Base-by-base conservation (phyloP, 2,113 vertebrate genomes). In the Alligator sinensis region DNA sequence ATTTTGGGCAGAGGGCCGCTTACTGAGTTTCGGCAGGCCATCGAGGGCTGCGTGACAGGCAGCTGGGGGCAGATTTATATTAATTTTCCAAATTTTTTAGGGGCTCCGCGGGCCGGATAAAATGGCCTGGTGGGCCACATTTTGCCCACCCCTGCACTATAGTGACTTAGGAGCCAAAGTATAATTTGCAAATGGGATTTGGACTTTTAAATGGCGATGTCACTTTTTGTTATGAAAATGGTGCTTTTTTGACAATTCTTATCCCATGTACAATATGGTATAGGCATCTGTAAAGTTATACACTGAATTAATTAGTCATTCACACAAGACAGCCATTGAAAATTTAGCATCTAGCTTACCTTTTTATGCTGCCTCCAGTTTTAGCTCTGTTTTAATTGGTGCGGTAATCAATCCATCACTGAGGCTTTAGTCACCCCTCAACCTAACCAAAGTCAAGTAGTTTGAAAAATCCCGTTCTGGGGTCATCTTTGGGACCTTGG, bases 211-310 rank as follows among this genome's bases (percentile, higher is more conserved):
- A 9, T 84, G 12, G 30, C 7, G 13, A 3, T 12, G 8, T 57
- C 2, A 0, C 5, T n/a, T 70, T n/a, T 58, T 13, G 5, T 2
- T 30, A 2, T 3, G 7, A 4, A 68, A 1, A 1, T 22, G 30
- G 5, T 64, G 4, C 1, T 0, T 88, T 78, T 89, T 3, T 7
- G 58, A 75, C 6, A 30, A 18, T 24, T 62, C 8, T 24, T 72
- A 82, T 6, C 10, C 3, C 11, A 0, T 58, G 3, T 2, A 1
- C 1, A 0, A 10, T 54, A 2, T 0, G 0, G 5, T 10, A 0
- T 57, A 19, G 62, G 13, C 11, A 24, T 90, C 9, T 0, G 11
- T 72, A 72, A 22, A 72, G 38, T 75, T 38, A n/a, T 21, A 22
- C 5, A 79, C 54, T 4, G 9, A 80, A 82, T 5, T 64, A 60